Evolutionary conservation across 2,113 vertebrate species (phyloP), one percentile per base, ranked within the genome.

Genomic region (Acanthochromis polyacanthus): DNA sequence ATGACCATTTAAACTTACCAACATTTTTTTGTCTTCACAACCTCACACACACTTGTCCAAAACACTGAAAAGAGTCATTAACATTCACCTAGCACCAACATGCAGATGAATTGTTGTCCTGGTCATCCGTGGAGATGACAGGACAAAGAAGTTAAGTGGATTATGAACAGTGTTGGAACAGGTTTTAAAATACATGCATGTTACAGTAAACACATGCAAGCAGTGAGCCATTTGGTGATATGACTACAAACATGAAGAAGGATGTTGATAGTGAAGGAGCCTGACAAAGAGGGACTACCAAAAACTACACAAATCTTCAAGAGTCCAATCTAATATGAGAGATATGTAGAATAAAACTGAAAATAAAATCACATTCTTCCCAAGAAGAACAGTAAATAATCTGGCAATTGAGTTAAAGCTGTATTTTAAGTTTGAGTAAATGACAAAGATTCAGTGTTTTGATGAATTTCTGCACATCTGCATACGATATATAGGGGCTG

Each of bases 201-300:
- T 81, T 83, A 78, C 40, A 76, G 63, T 88, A 85, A 84, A 89
- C 86, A 67, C 65, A 80, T 72, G 85, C 83, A 86, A 86, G 89
- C 90, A 75, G 82, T 32, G 78, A 91, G 83, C 83, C 20, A 50
- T 64, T 64, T 51, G 69, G 73, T 80, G 85, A 62, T 17, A 66
- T 88, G 82, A 74, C 53, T 75, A n/a, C 63, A 72, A 86, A 76
- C 56, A 82, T 88, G 87, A 69, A 55, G 32, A 79, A 86, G 83
- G 82, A 78, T 20, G 45, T 74, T 83, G 53, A 76, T 46, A n/a
- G 51, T 36, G 22, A 50, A 67, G 38, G 45, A 73, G 55, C 68
- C 68, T 72, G 23, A 74, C 68, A 77, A 43, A 61, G 62, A 79
- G 58, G 40, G 32, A 56, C 57, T 55, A 61, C 55, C 32, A 58